phyloP scores from a whole-genome alignment of 2,797 vertebrate species.

The Craterocephalus amniculus region DNA sequence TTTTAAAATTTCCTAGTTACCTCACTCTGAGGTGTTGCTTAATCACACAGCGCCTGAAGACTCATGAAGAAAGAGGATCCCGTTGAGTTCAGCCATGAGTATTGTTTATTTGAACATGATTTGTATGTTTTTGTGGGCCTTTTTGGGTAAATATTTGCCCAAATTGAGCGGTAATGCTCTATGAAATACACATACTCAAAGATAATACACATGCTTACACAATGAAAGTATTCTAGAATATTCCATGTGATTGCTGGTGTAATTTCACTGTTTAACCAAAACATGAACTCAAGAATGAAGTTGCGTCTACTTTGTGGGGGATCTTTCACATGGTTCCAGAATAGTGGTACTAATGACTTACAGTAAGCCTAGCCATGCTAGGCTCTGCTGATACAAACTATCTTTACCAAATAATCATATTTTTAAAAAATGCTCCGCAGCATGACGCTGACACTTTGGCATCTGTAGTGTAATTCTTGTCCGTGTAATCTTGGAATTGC shows the following conservation, averaged over 20 bases:
- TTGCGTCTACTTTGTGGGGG: neutral
- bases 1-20: conserved; percentile 57
- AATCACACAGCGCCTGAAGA: conserved; percentile 43
- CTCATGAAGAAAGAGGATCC: conserved; percentile 19
- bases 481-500: too few relatives aligned
- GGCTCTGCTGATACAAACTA: neutral
- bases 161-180: neutral
- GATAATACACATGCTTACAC: neutral
- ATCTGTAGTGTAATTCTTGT: too few relatives aligned
- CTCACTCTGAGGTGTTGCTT: conserved; percentile 60
- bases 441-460: too few relatives aligned
- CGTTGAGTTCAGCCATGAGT: conserved; percentile 8
- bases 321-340: neutral
- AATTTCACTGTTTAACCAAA: neutral
- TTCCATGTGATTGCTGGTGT: too few relatives aligned
- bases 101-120: conserved; percentile 1
- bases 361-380: neutral
- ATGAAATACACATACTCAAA: neutral
- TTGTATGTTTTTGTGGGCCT: neutral
- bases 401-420: neutral
- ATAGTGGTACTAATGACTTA: neutral
- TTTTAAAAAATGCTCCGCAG: neutral
- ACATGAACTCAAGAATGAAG: neutral
- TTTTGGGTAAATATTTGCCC: neutral
- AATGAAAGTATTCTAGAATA: neutral